Evolutionary conservation across 2,888 invertebrate species (phyloP).

Genomic region (Cetonia aurata): DNA sequence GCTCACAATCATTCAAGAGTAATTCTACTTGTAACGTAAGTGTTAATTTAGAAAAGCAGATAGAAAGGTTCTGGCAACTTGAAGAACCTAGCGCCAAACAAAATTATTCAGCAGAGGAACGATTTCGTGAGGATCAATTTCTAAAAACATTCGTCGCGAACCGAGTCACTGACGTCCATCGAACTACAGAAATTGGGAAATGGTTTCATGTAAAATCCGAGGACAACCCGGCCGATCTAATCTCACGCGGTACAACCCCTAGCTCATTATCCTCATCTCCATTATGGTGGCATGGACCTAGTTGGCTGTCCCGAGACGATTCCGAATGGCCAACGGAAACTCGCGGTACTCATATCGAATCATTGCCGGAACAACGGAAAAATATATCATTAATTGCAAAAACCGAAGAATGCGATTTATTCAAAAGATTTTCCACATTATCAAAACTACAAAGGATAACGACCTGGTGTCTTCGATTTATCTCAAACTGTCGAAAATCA

Average conservation of each 20-base stretch:
- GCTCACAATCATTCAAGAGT: neutral
- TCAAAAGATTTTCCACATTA: too few species aligned
- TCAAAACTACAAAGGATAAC: too few species aligned
- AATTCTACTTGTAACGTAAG: neutral
- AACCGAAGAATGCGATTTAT: too few species aligned
- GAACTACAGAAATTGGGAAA: conserved; percentile 43
- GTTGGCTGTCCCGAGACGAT: neutral
- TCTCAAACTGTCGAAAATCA: too few species aligned
- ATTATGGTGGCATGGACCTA: conserved; percentile 47
- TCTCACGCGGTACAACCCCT: conserved; percentile 53
- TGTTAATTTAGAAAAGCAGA: neutral
- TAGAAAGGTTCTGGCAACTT: conserved; percentile 37
- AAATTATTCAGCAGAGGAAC: neutral
- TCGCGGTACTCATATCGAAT: neutral
- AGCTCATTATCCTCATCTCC: conserved; percentile 16
- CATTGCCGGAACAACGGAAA: neutral
- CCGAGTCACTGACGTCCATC: conserved; percentile 54
- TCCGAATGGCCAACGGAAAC: neutral
- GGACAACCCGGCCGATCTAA: conserved; percentile 56
- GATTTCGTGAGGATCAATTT: conserved; percentile 19
- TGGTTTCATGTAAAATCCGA: conserved; percentile 54
- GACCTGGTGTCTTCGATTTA: too few species aligned
- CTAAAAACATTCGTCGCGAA: conserved; percentile 51
- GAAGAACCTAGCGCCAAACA: conserved; percentile 19
- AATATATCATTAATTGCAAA: neutral